Evolutionary conservation across 2,113 vertebrate genomes (phyloP), one percentile per base, ranked within the genome.

Genomic region (Polyodon spathula): DNA sequence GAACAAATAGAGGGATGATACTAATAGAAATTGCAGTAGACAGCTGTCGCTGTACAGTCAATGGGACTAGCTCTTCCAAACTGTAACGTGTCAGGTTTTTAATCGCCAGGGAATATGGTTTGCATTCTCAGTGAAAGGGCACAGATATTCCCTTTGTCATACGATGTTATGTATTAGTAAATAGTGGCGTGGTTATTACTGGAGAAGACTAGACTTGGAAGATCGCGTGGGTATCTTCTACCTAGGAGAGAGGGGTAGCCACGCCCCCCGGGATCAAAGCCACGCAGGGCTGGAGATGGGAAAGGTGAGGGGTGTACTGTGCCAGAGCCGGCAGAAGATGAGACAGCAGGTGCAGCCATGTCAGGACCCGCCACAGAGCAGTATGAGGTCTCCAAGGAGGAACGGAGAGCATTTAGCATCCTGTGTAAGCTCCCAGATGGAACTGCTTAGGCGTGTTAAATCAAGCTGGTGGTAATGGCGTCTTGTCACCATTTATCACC

Each of bases 401-500:
- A 44, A 55, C 39, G 15, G 55, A 44, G 57, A 9, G 37, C 37
- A 39, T 38, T 60, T 55, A 56, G 55, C 50, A 2, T 3, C 59
- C 14, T 27, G 41, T 11, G 12, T 44, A 53, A n/a, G 15, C 14
- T 14, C 37, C 50, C 73, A 64, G 67, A 42, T 65, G 68, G 66
- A 40, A 68, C 60, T 0, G 0, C 10, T 73, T 66, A 71, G 12
- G 52, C 55, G 42, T 5, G 1, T 68, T 69, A 66, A 71, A 68
- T 42, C 55, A 46, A 11, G 1, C 4, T 9, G 55, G 38, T 40
- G 60, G 54, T 12, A 1, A 51, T 55, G 37, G 48, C 0, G 0
- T 54, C 52, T 37, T 64, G 0, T 0, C 1, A 41, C 56, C 63
- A 54, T 75, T n/a, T 8, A 62, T 66, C 70, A 63, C 57, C 41